Percentiles rank a stretch among this genome's conserved stretches.
Conservation (phyloP, 35 echinoderm and acorn worm species). For the Lytechinus pictus region DNA sequence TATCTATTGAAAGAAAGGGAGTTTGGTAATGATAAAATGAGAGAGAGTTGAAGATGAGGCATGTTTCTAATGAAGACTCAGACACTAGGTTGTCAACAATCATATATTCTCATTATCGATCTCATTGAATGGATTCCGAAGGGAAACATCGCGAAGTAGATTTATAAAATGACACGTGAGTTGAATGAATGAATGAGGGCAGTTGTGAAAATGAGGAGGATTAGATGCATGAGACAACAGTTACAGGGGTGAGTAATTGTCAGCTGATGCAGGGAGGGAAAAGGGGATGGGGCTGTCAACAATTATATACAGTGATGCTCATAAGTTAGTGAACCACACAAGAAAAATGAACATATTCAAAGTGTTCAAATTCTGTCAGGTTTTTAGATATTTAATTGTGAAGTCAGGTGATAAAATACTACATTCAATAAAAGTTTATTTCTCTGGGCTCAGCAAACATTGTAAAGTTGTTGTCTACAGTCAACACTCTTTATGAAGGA, state of each 20-base stretch:
- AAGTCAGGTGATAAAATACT: no score
- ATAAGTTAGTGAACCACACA: no score
- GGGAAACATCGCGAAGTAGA: not conserved
- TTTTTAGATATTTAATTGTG: no score
- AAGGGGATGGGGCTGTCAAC: no score
- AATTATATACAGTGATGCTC: no score
- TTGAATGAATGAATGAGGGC: not conserved
- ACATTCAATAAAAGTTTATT: no score
- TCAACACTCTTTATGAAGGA: no score
- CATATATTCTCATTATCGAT: not conserved
- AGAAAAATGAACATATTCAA: no score
- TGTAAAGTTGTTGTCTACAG: no score
- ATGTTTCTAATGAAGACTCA: constrained; percentile 3
- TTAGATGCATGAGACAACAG: not conserved
- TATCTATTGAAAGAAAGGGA: not conserved
- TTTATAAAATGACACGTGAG: not conserved
- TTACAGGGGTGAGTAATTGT: not conserved
- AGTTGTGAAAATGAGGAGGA: not conserved
- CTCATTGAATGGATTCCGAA: not conserved
- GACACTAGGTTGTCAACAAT: not conserved
- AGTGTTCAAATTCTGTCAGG: no score
- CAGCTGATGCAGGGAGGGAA: no score
- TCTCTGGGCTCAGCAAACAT: no score
- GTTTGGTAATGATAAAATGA: not conserved
- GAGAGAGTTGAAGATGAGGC: not conserved